Percentiles rank a stretch among this genome's conserved stretches.
These are phyloP conservation scores for Caenorhabditis elegans DNA, from an alignment of 1,140 invertebrate species.

Conservation along the genomic window DNA sequence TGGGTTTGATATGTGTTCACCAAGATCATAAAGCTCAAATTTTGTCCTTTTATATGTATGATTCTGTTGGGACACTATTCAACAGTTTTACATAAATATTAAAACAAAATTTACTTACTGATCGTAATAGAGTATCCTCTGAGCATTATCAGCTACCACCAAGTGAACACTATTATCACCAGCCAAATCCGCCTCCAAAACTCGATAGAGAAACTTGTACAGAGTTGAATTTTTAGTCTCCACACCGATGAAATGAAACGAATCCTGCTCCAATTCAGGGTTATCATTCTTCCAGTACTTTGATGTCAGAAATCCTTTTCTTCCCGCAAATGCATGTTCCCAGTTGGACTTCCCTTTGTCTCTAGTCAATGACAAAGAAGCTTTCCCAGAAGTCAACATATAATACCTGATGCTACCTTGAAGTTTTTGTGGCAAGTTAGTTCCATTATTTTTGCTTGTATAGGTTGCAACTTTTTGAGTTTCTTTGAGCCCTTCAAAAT, in stretches of 20 bases:
- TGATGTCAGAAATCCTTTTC: background rate
- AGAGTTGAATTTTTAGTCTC: background rate
- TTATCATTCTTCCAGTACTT: background rate
- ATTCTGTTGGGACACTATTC: too few species aligned
- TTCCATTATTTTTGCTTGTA: background rate
- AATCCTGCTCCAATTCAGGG: background rate
- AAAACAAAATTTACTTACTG: too few species aligned
- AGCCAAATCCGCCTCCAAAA: background rate
- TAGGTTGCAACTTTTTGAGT: background rate
- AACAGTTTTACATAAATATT: too few species aligned
- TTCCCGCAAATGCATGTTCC: background rate
- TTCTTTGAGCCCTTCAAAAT: background rate
- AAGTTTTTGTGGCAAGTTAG: slow-evolving; percentile 2
- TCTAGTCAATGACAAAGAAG: slow-evolving; percentile 1
- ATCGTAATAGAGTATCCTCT: slow-evolving; percentile 1
- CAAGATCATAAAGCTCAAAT: too few species aligned
- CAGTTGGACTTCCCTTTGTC: background rate
- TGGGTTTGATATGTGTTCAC: too few species aligned
- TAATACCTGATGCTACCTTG: background rate
- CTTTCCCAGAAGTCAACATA: background rate
- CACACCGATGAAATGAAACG: slow-evolving; percentile 1
- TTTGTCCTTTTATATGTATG: too few species aligned
- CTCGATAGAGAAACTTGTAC: background rate
- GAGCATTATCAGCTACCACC: background rate
- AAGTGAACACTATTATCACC: background rate